These are phyloP conservation scores for Lasaia peninsularis DNA, from an alignment of 1,140 invertebrate genomes.

Conservation along the genomic window DNA sequence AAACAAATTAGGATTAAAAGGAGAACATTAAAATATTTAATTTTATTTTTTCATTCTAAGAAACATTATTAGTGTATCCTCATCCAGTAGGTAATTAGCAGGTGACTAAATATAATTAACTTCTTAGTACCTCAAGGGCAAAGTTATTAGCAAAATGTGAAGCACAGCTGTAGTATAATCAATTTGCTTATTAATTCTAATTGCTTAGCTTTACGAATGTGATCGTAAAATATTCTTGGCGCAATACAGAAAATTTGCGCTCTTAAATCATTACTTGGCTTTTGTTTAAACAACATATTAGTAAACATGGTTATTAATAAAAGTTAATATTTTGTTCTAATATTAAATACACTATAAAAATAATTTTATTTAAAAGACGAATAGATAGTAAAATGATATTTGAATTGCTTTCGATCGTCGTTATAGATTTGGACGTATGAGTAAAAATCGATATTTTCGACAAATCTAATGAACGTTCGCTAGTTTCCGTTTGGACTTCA, in stretches of 20 bases:
- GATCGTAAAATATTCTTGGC: conserved; percentile 10
- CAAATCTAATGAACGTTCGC: conserved; percentile 33
- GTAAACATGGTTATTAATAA: too few relatives aligned
- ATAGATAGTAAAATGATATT: not conserved
- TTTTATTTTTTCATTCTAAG: not conserved
- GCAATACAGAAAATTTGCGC: not conserved
- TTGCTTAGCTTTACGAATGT: conserved; percentile 27
- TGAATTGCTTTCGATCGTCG: not conserved
- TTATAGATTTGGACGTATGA: conserved; percentile 33
- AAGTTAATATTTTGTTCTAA: too few relatives aligned
- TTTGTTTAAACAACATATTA: too few relatives aligned
- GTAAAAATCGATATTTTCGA: conserved; percentile 67
- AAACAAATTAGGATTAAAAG: too few relatives aligned
- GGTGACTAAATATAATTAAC: conserved; percentile 17
- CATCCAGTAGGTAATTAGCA: not conserved
- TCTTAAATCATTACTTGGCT: too few relatives aligned
- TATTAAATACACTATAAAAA: too few relatives aligned
- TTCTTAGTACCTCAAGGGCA: conserved; percentile 31
- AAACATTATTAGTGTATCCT: not conserved
- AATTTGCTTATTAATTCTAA: conserved; percentile 24
- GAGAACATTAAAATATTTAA: too few relatives aligned
- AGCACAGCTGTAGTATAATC: conserved; percentile 25
- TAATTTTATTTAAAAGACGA: not conserved
- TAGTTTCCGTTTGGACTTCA: too few relatives aligned
- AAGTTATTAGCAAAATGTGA: conserved; percentile 26